phyloP scores from a whole-genome alignment of 2,888 invertebrate genomes.

The Melangyna quadrimaculata region DNA sequence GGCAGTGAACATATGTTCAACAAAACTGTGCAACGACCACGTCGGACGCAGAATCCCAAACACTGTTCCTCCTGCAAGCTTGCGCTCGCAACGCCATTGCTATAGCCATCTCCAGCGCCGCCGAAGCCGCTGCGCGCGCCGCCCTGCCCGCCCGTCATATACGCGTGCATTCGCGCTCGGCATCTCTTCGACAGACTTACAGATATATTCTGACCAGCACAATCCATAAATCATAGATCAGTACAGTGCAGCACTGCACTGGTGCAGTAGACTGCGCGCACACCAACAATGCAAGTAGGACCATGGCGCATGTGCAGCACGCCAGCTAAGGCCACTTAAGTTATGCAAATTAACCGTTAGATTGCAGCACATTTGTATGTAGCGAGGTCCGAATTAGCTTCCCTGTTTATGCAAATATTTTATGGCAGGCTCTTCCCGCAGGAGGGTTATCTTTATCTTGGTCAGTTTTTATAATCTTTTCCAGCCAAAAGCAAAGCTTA shows the following conservation, averaged over 20 bases:
- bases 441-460: slow-evolving; percentile 60
- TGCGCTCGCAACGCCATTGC: slow-evolving; percentile 18
- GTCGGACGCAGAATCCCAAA: slow-evolving; percentile 23
- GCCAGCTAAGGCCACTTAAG: slow-evolving; percentile 64
- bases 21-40: slow-evolving; percentile 66
- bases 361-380: slow-evolving; percentile 69
- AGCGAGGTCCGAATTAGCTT: slow-evolving; percentile 66
- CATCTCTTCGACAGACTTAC: slow-evolving; percentile 62
- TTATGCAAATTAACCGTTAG: slow-evolving; percentile 71
- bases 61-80: slow-evolving; percentile 32
- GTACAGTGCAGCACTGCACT: slow-evolving; percentile 22
- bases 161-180: slow-evolving; percentile 51
- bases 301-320: slow-evolving; percentile 59
- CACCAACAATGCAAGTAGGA: slow-evolving; percentile 50
- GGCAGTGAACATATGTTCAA: slow-evolving; percentile 71
- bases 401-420: slow-evolving; percentile 71
- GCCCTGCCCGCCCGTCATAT: not conserved
- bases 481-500: slow-evolving; percentile 18
- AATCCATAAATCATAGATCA: slow-evolving; percentile 69
- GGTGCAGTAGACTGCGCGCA: slow-evolving; percentile 9
- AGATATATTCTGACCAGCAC: slow-evolving; percentile 54
- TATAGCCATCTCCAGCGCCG: not conserved
- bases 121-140: not conserved
- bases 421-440: slow-evolving; percentile 58
- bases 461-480: slow-evolving; percentile 43